Percentiles rank a stretch among this genome's conserved stretches.
These are phyloP conservation scores for Asbolus verrucosus DNA, from an alignment of 1,140 invertebrate species.

Conservation along the genomic window DNA sequence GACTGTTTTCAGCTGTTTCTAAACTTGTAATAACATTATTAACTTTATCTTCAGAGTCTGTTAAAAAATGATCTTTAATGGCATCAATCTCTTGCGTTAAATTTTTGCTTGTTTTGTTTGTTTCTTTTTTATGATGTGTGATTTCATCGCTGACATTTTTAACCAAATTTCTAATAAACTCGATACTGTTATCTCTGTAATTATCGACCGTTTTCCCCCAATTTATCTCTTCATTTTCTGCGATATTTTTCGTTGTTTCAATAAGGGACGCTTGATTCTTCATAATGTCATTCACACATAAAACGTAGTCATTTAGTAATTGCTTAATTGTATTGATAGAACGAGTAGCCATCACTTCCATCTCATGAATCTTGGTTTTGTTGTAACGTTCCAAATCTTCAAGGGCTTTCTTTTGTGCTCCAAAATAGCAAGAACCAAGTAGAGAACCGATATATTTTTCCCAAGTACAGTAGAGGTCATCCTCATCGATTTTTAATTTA, in stretches of 20 bases:
- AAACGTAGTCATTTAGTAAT: constrained; percentile 2
- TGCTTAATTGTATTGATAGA: constrained; percentile 13
- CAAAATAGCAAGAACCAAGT: background rate
- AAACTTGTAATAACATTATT: background rate
- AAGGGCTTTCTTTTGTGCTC: constrained; percentile 37
- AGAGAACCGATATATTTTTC: background rate
- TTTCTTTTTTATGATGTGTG: background rate
- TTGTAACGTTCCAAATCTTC: constrained; percentile 44
- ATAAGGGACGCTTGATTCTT: constrained; percentile 6
- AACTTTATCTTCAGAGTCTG: constrained; percentile 10
- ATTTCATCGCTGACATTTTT: background rate
- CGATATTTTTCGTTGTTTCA: background rate
- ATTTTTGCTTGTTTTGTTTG: background rate
- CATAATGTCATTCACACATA: constrained; percentile 15
- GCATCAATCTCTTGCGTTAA: constrained; percentile 1
- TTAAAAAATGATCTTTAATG: background rate
- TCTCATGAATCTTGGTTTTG: background rate
- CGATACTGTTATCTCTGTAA: background rate
- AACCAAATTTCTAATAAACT: background rate
- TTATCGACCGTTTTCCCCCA: background rate
- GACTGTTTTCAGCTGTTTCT: background rate
- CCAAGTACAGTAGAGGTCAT: background rate
- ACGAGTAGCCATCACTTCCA: constrained; percentile 9
- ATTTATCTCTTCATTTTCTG: background rate
- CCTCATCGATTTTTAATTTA: constrained; percentile 28